A percentile compares a stretch with the other conserved stretches of the same genome.
phyloP scores from a whole-genome alignment of 2,113 vertebrate genomes.

The Eubucco bourcierii region DNA sequence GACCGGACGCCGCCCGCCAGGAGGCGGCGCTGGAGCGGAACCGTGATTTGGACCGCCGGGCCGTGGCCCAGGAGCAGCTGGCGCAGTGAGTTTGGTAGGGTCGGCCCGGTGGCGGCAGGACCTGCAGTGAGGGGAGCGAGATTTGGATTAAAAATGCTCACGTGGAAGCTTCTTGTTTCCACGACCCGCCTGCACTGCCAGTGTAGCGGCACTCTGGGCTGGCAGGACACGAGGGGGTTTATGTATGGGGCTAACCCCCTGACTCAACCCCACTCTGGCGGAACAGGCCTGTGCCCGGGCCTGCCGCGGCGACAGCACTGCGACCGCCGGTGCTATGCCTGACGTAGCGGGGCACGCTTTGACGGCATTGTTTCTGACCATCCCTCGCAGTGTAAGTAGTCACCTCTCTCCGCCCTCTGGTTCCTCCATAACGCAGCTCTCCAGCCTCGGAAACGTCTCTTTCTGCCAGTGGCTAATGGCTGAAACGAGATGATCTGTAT shows the following conservation, averaged over 20 bases:
- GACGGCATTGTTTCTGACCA: fast-evolving
- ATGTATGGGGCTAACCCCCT: fast-evolving
- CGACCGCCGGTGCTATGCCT: neutral
- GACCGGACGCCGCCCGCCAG: neutral
- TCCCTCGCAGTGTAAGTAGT: fast-evolving
- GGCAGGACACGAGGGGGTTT: no score
- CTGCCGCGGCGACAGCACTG: neutral
- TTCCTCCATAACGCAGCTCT: neutral
- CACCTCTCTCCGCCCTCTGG: no score
- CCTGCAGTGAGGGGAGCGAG: neutral
- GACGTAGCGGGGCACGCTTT: fast-evolving
- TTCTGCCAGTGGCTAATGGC: neutral
- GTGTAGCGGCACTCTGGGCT: no score
- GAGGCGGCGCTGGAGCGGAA: neutral
- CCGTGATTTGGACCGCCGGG: neutral
- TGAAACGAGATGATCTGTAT: neutral
- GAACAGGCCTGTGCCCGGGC: neutral
- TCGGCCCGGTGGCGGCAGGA: neutral
- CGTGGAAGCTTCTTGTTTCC: neutral
- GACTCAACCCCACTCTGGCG: neutral
- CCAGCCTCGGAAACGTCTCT: neutral
- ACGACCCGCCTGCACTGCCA: neutral
- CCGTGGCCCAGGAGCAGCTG: conserved; percentile 3
- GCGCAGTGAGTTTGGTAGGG: neutral
- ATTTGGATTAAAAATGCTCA: neutral